These are phyloP conservation scores for Rhopilema esculentum DNA, from an alignment of 30 jellyfish, hydroid and myxozoan genomes.

Conservation along the genomic window DNA sequence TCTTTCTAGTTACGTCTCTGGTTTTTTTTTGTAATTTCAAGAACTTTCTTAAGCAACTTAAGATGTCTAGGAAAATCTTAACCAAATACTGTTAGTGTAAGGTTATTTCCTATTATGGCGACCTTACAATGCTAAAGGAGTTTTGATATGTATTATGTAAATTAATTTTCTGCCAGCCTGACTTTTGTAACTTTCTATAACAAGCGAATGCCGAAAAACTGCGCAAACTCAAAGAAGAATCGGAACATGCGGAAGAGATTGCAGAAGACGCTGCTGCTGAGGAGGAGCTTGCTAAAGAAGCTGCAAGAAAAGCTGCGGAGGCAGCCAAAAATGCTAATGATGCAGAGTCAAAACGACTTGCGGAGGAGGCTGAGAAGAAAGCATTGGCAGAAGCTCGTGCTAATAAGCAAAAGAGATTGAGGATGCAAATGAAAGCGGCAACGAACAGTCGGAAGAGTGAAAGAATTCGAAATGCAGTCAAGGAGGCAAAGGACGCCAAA, in stretches of 20 bases:
- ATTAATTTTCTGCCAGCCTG: not conserved
- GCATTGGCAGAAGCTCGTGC: conserved; percentile 72
- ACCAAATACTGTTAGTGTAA: too few species aligned
- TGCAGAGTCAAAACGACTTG: conserved; percentile 54
- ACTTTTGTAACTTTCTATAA: not conserved
- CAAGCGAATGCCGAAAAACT: conserved; percentile 60
- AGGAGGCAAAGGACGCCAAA: conserved; percentile 87
- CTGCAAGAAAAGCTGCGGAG: conserved; percentile 65
- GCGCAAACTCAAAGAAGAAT: conserved; percentile 52
- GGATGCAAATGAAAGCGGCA: conserved; percentile 80
- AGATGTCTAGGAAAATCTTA: too few species aligned
- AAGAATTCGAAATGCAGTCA: conserved; percentile 61
- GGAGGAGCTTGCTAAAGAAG: conserved; percentile 78
- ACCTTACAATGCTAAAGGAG: too few species aligned
- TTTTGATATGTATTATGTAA: too few species aligned
- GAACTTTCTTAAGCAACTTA: too few species aligned
- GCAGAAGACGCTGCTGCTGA: conserved; percentile 80
- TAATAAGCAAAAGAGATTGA: conserved; percentile 76
- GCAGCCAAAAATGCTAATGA: conserved; percentile 65
- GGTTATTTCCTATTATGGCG: too few species aligned
- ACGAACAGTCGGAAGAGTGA: conserved; percentile 65
- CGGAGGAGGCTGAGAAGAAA: conserved; percentile 81
- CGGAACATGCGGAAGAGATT: conserved; percentile 71
- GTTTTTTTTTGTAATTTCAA: too few species aligned
- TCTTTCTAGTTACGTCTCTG: too few species aligned